phyloP scores from a whole-genome alignment of 2,113 vertebrate species.

The Limnothrissa miodon region DNA sequence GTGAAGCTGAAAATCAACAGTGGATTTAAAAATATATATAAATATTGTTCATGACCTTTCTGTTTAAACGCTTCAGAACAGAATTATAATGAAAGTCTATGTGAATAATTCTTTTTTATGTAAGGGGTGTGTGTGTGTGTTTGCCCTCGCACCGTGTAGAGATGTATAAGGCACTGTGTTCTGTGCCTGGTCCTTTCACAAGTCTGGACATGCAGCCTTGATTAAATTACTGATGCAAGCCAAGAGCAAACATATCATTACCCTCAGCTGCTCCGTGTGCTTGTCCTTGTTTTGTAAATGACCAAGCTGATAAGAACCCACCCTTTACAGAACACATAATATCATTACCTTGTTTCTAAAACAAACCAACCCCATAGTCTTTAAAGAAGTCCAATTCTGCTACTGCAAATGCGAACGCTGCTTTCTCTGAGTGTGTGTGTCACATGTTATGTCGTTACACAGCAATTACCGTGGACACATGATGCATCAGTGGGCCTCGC shows the following conservation, averaged over 20 bases:
- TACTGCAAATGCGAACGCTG: not conserved
- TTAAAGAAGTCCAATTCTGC: not conserved
- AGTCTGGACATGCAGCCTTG: constrained; percentile 56
- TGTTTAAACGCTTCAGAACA: not conserved
- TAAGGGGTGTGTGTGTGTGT: not conserved
- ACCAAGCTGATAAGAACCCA: not conserved
- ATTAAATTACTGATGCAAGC: constrained; percentile 52
- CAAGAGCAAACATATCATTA: constrained; percentile 38
- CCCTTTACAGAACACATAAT: not conserved
- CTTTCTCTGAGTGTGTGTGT: not conserved
- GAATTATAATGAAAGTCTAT: not conserved
- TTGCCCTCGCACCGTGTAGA: not conserved
- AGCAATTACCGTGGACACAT: constrained; percentile 32
- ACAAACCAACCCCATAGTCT: not conserved
- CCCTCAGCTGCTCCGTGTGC: constrained; percentile 1
- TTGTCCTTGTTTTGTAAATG: constrained; percentile 22
- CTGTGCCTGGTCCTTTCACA: constrained; percentile 32
- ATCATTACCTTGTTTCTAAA: not conserved
- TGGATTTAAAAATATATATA: not conserved
- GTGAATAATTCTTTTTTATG: not conserved
- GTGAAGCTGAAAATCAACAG: not conserved
- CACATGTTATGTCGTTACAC: constrained; percentile 27
- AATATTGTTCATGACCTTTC: not conserved
- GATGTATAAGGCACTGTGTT: constrained; percentile 24
- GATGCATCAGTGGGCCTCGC: constrained; percentile 22